phyloP scores from a whole-genome alignment of 2,113 vertebrate genomes.

The Apteryx mantelli region DNA sequence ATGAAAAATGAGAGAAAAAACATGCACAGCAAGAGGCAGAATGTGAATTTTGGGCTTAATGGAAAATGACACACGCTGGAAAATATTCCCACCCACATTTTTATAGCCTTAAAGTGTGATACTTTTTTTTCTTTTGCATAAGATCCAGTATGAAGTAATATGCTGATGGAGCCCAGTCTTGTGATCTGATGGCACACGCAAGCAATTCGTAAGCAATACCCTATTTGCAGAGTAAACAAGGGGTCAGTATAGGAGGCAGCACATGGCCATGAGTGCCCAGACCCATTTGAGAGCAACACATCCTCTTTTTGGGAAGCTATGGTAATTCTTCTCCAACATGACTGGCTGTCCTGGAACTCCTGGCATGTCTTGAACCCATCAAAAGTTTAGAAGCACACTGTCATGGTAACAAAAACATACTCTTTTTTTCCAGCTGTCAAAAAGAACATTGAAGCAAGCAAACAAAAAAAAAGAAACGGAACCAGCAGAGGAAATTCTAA shows the following conservation, averaged over 20 bases:
- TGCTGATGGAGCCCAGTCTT: background rate
- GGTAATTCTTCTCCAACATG: background rate
- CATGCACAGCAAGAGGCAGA: constrained; percentile 14
- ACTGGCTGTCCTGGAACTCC: constrained; percentile 22
- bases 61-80: constrained; percentile 60
- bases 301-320: background rate
- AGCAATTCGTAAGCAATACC: background rate
- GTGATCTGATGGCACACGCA: background rate
- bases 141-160: constrained; percentile 43
- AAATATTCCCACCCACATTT: constrained; percentile 67
- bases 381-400: background rate
- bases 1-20: background rate
- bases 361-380: background rate
- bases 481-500: constrained; percentile 78
- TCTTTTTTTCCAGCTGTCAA: constrained; percentile 66
- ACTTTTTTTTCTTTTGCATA: background rate
- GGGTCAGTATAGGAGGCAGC: background rate
- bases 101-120: constrained; percentile 34
- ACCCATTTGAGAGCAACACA: background rate
- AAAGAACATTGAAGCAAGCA: constrained; percentile 11
- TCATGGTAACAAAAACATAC: constrained; percentile 49
- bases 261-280: background rate
- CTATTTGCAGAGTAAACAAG: background rate
- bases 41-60: background rate
- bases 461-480: background rate